These are phyloP conservation scores for Monopterus albus DNA, from an alignment of 2,113 vertebrate genomes.

Conservation along the genomic window DNA sequence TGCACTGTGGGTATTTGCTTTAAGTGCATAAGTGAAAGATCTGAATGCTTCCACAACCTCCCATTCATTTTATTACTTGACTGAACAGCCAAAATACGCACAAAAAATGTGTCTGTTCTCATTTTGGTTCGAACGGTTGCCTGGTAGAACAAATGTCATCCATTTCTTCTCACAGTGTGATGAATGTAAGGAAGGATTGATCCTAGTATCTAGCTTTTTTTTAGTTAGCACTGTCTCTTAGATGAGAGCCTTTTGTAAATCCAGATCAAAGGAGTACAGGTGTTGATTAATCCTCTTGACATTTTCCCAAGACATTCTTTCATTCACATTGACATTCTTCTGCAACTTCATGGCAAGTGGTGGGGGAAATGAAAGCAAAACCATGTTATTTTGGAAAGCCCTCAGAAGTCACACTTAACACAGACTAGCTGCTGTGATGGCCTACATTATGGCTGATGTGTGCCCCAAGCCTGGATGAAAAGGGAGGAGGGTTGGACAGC, in stretches of 20 bases:
- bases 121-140: slow-evolving; percentile 5
- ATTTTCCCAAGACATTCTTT: slow-evolving; percentile 79
- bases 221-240: slow-evolving; percentile 34
- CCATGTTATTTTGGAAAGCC: slow-evolving; percentile 72
- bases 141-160: slow-evolving; percentile 10
- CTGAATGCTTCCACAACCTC: too few species aligned
- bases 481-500: too few species aligned
- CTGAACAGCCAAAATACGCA: neutral
- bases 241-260: slow-evolving; percentile 71
- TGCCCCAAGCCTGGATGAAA: too few species aligned
- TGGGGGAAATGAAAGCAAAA: slow-evolving; percentile 65
- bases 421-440: slow-evolving; percentile 68
- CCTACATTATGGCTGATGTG: slow-evolving; percentile 77
- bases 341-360: slow-evolving; percentile 53
- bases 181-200: slow-evolving; percentile 42
- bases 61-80: neutral
- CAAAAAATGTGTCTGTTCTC: neutral
- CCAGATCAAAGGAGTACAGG: slow-evolving; percentile 72
- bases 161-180: slow-evolving; percentile 13
- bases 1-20: too few species aligned
- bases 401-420: slow-evolving; percentile 63
- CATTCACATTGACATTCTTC: slow-evolving; percentile 78
- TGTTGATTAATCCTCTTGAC: slow-evolving; percentile 82
- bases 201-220: slow-evolving; percentile 13
- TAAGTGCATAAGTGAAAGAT: too few species aligned